Base-by-base conservation (phyloP, 2,888 invertebrate genomes). In the Nomada lathburiana region DNA sequence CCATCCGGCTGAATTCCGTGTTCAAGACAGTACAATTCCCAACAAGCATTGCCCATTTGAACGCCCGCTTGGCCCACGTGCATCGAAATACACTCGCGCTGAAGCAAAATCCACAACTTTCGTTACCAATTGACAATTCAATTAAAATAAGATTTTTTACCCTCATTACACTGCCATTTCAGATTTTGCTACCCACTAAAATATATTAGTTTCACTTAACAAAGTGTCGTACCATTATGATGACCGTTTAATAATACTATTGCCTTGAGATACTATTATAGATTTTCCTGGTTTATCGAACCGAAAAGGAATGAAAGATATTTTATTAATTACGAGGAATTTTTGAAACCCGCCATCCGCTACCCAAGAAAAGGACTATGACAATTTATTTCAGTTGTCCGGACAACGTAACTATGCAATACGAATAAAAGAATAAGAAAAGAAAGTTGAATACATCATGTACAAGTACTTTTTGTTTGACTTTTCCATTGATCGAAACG, bases 61-160 rank as follows among this genome's bases (percentile, higher is more conserved):
- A 97, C 97, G 80, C 97, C 97, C 73, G 97, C 97, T 94, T 98
- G 97, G 18, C 98, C 98, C 89, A 98, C 96, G 94, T 98, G 97
- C 93, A 98, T 96, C 80, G 97, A 97, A 91, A 98, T 97, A 94
- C 97, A 97, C 95, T 98, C 97, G 94, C 97, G 96, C 97, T 97
- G 94, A 89, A 94, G 80, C 70, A 36, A 20, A 63, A 75, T 23
- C 62, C 44, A 57, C 3, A 26, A 63, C 13, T 57, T 29, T 20
- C 11, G n/a, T 72, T 53, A 63, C 7, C 16, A 10, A 18, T 23
- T 69, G 5, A 47, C 57, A 9, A 47, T 57, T 4, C 11, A 42
- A 44, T 10, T 57, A 20, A 20, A 57, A 29, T 10, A 23, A 53
- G 11, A 53, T 53, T 53, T 10, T 9, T 53, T 53, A 10, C 26